phyloP scores from a whole-genome alignment of 2,797 vertebrate genomes.

The Toxotes lorentzi region DNA sequence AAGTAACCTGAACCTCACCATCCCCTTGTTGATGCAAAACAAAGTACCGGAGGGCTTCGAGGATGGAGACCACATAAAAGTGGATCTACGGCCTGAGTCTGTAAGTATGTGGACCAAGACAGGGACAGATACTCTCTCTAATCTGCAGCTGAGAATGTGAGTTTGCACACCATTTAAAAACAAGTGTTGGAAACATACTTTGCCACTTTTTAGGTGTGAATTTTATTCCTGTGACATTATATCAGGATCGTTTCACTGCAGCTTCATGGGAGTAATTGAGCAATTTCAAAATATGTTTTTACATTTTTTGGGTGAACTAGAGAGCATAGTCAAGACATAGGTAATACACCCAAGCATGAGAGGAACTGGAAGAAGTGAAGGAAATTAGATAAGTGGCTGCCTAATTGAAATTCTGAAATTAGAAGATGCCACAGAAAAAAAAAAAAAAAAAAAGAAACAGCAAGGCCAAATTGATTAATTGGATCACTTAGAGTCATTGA shows the following conservation, averaged over 20 bases:
- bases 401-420: background rate
- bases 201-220: too few species aligned
- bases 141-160: background rate
- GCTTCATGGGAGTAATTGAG: too few species aligned
- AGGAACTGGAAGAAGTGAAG: background rate
- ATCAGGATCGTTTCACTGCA: too few species aligned
- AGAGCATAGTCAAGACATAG: background rate
- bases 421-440: background rate
- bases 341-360: background rate
- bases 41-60: conserved; percentile 86
- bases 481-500: background rate
- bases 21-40: conserved; percentile 90
- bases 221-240: too few species aligned
- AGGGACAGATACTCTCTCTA: background rate
- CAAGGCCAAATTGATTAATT: background rate
- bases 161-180: background rate
- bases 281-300: too few species aligned
- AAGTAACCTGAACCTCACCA: conserved; percentile 74
- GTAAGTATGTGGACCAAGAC: conserved; percentile 71
- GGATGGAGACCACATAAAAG: conserved; percentile 85
- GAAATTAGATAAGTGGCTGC: background rate
- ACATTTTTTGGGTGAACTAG: background rate
- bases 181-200: too few species aligned
- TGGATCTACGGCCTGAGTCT: conserved; percentile 87
- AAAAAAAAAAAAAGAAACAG: background rate